Evolutionary conservation across 2,888 invertebrate genomes (phyloP), one percentile per base, ranked within the genome.

Genomic region (Ochropleura leucogaster): DNA sequence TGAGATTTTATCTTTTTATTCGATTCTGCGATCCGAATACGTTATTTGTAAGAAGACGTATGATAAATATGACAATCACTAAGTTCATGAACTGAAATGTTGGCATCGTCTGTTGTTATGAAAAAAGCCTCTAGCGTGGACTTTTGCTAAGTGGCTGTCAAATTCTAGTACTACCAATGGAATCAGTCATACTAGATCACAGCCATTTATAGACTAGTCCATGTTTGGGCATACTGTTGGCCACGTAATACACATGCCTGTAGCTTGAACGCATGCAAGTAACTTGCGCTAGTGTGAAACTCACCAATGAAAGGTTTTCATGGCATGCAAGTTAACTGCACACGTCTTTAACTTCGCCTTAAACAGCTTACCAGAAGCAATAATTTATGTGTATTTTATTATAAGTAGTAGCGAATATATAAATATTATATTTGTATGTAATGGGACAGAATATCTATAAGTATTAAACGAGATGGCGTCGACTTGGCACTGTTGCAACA

Each of bases 391-490:
- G 20, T 64, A 46, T 65, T 40, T 64, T 59, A 14, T 57, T 68
- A 64, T 77, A 82, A 64, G 60, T 69, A 75, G 60, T 75, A 18
- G 57, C 65, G 55, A 78, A 64, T 82, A 72, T 79, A 79, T 85
- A 70, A n/a, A 67, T 46, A 53, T 55, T n/a, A 20, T 20, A 79
- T 81, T 79, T 85, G 62, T 80, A 78, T 79, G 57, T 68, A 47
- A 60, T 64, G 20, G 53, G 51, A 74, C 20, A 68, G 68, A 63
- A 66, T 72, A 67, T 53, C 18, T 73, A 14, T 73, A 69, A 69
- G 55, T 74, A 66, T 66, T 62, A 46, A n/a, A 51, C 40, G 72
- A 57, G 71, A 77, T 72, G 76, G 77, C 62, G 78, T 83, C 83
- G 78, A 68, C 74, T 76, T 82, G 82, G 75, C 74, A 72, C 44